Conservation (phyloP, 2,113 vertebrate genomes). For the Equus przewalskii region DNA sequence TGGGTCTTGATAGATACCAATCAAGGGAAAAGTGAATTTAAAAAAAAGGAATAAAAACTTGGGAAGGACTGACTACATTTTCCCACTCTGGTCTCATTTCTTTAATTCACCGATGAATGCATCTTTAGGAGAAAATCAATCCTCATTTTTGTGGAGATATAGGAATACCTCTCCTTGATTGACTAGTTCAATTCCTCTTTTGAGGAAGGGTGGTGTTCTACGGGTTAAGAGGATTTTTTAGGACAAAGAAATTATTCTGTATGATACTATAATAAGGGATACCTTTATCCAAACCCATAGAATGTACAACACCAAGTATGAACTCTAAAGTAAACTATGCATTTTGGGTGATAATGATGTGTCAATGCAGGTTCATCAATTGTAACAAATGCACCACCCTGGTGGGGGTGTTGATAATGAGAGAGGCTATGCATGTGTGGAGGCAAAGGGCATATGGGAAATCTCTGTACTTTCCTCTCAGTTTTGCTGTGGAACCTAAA, state of each 20-base stretch:
- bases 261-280: not conserved
- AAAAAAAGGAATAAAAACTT: not conserved
- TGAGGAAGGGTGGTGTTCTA: not conserved
- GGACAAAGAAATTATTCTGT: not conserved
- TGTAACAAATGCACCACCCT: not conserved
- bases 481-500: not conserved
- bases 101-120: slow-evolving; percentile 38
- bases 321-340: not conserved
- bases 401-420: not conserved
- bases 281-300: not conserved
- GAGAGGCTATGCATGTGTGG: not conserved
- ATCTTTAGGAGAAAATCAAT: slow-evolving; percentile 34
- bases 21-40: slow-evolving; percentile 14
- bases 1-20: slow-evolving; percentile 12
- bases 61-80: not conserved
- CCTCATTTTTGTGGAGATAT: slow-evolving; percentile 6
- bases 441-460: not conserved
- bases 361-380: not conserved
- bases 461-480: not conserved
- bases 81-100: slow-evolving; percentile 42
- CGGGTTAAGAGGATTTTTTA: not conserved
- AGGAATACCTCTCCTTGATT: not conserved
- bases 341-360: not conserved
- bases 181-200: slow-evolving; percentile 38
- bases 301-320: not conserved